Base-by-base conservation (phyloP, 1,140 invertebrate genomes). In the Hylaeus anthracinus region DNA sequence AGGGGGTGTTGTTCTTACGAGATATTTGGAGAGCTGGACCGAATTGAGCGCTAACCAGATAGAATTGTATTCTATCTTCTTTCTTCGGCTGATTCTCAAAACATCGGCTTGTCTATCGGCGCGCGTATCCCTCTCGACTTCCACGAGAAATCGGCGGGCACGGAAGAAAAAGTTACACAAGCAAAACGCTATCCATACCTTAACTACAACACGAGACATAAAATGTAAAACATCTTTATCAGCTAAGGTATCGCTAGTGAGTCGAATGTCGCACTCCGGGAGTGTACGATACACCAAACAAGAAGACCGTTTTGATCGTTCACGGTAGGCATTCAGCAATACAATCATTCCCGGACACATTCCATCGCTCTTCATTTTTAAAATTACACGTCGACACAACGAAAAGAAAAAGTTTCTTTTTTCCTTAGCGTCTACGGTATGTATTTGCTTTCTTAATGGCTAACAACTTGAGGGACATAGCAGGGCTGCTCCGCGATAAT, bases 391-490 rank as follows among this genome's bases (percentile, higher is more conserved):
- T 63, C 72, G 72, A 86, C 74, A 84, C 74, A 81, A 60, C 70
- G 58, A 61, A 82, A 73, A 60, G 70, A 65, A 81, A 84, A n/a
- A 12, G 60, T 14, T 43, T 73, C 69, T 63, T 39, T 63, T 63
- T 63, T 39, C 45, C 8, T 70, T 81, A 84, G 43, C 10, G 41
- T 55, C 70, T 81, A 87, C 70, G 26, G 74, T 87, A 84, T 86
- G 51, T 81, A 81, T 79, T 75, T 84, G 79, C 66, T 72, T 48
- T 51, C 86, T 87, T 87, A 85, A 71, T 8, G 43, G 82, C 84
- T 89, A 87, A 80, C 76, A 89, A 90, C 82, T 81, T 75, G 85
- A 55, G 43, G 86, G 85, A 90, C 85, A 81, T 86, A 65, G 69
- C 70, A 64, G 81, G 76, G 86, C 88, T 90, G 89, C 85, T 85